Evolutionary conservation across 2,113 vertebrate species (phyloP).

Genomic region (Tupaia tana): DNA sequence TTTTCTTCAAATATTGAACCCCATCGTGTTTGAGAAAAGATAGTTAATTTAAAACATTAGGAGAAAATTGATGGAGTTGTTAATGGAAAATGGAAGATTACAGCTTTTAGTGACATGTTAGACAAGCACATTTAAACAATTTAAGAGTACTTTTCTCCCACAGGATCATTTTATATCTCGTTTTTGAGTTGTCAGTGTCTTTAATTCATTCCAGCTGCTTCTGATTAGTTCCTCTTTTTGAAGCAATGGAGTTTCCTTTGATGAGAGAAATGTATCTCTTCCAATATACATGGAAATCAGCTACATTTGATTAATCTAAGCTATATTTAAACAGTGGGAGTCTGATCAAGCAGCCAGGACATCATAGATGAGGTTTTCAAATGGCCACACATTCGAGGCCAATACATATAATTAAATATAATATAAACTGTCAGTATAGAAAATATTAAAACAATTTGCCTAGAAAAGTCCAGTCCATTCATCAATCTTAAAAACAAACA

Average conservation of each 20-base stretch:
- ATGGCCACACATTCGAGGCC: background rate
- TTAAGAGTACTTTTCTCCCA: conserved; percentile 57
- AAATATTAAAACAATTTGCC: background rate
- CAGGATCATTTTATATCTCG: conserved; percentile 16
- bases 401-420: too few species aligned
- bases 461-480: background rate
- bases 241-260: background rate
- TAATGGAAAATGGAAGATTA: conserved; percentile 75
- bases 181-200: conserved; percentile 58
- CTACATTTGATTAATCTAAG: background rate
- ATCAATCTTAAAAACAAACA: background rate
- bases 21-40: conserved; percentile 53
- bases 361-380: background rate
- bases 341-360: background rate
- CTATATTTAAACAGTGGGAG: conserved; percentile 23
- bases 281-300: background rate
- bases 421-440: background rate
- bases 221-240: conserved; percentile 51
- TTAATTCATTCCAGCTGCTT: conserved; percentile 62
- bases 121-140: conserved; percentile 75
- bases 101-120: conserved; percentile 71
- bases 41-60: conserved; percentile 74
- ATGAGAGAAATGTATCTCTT: conserved; percentile 30
- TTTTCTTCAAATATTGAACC: conserved; percentile 61
- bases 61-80: conserved; percentile 64